Evolutionary conservation across 2,113 vertebrate species (phyloP), one percentile per base, ranked within the genome.

Genomic region (Melanerpes aurifrons): DNA sequence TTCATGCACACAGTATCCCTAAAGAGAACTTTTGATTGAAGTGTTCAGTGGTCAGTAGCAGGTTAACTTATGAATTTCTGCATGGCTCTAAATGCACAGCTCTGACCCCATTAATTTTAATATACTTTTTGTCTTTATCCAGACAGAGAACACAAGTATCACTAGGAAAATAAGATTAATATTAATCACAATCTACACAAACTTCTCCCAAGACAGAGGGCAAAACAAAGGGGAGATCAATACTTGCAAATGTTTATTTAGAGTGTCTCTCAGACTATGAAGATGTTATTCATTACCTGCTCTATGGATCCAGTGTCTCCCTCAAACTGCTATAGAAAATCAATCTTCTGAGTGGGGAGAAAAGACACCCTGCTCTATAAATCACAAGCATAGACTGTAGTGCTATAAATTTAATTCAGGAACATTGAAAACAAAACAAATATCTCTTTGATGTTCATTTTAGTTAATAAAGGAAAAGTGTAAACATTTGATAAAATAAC

Each of bases 251-350:
- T 89, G 43, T 86, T 96, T 92, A 82, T 94, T 94, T 91, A 83
- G 74, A 94, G 47, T 80, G 75, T 31, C 69, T 80, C 68, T 95
- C 62, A 86, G 89, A 12, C 73, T 93, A 92, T 95, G 87, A 78
- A 96, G 93, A 97, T 79, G 77, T 96, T 95, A 90, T 93, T 82
- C 94, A 92, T 95, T 92, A 91, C 70, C 40, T 94, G 59, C 32
- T 82, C 66, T 82, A 31, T 68, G 80, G 71, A 93, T 89, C 31
- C 35, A 82, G 63, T 67, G 79, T 74, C 85, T 96, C 64, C 80
- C 82, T 86, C 92, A 95, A 94, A 96, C 92, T 95, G 80, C 16
- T 95, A 94, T 95, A 88, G 93, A 96, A 97, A 97, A 96, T 97
- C 95, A 1, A 95, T 97, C 64, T 40, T 91, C 83, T 29, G 69